Evolutionary conservation across 2,113 vertebrate genomes (phyloP), one percentile per base, ranked within the genome.

Genomic region (Sylvietta virens): DNA sequence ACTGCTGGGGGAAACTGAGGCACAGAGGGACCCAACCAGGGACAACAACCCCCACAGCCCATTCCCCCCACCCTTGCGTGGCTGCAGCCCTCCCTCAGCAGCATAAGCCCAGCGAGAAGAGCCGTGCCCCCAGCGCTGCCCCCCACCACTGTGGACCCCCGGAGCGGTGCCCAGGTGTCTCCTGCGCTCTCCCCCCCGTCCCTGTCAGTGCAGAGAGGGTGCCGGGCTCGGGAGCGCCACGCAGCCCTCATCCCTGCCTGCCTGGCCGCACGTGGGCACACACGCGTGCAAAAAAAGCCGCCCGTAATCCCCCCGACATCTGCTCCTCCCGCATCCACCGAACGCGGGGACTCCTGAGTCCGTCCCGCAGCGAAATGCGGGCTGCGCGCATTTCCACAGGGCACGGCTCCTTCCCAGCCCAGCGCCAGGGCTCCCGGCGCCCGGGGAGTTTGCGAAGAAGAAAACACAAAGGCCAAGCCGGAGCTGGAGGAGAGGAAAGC

Each of bases 41-140:
- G 6, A 78, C 13, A 58, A 19, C 0, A 0, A 37, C 51, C 21
- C 84, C 17, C 1, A 6, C 26, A 42, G 70, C 56, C 31, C 51
- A 8, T 10, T 44, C 9, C 7, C 58, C 27, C 27, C n/a, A 48
- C 0, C 44, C 56, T 21, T 30, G n/a, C 2, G 9, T 2, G 11
- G 57, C 64, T 70, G 61, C 77, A 76, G 27, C 15, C 6, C 7
- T 23, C 5, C 11, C 66, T 57, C 19, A 28, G 65, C 47, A 87
- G n/a, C 2, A 1, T 1, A 15, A 72, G 8, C 48, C 17, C 69
- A 9, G 28, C 0, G 0, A 45, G 42, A 17, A 33, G 10, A 65
- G 37, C 39, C 0, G 1, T 2, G 17, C 7, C 61, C 82, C 87
- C 42, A 7, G 24, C 0, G 35, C 70, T 50, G 85, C 7, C n/a